Conservation (phyloP, 2,888 invertebrate species). For the Cosmorhoe ocellata region DNA sequence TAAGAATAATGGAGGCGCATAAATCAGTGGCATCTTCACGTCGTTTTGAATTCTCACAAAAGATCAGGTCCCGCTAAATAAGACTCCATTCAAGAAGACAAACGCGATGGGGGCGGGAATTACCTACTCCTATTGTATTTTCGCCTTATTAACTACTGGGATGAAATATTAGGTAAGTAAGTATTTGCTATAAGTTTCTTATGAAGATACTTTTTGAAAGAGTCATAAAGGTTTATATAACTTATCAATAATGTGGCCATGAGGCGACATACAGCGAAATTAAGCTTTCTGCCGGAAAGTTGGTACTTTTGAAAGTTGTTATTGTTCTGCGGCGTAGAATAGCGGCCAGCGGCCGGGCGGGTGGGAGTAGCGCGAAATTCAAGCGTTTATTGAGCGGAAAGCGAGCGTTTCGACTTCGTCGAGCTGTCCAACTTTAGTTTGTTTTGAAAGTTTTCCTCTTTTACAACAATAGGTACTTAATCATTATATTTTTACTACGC, state of each 20-base stretch:
- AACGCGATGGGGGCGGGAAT: slow-evolving; percentile 35
- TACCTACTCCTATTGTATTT: slow-evolving; percentile 40
- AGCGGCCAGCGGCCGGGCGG: slow-evolving; percentile 30
- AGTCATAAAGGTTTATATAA: not conserved
- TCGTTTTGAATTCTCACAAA: slow-evolving; percentile 69
- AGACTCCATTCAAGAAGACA: slow-evolving; percentile 50
- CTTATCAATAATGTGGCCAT: not conserved
- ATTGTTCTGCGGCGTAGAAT: slow-evolving; percentile 41
- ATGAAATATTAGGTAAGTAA: slow-evolving; percentile 7
- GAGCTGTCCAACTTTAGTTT: slow-evolving; percentile 51
- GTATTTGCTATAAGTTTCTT: not conserved
- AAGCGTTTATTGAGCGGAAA: slow-evolving; percentile 60
- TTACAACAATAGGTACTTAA: slow-evolving; percentile 42
- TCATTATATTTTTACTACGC: slow-evolving; percentile 1
- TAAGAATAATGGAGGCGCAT: slow-evolving; percentile 69
- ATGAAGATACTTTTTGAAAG: not conserved
- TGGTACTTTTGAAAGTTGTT: slow-evolving; percentile 46
- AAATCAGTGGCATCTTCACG: slow-evolving; percentile 71
- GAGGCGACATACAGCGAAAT: slow-evolving; percentile 38
- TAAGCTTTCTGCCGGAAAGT: slow-evolving; percentile 53
- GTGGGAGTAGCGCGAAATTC: slow-evolving; percentile 41
- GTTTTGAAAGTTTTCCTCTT: slow-evolving; percentile 43
- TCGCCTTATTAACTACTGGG: slow-evolving; percentile 38
- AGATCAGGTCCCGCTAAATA: slow-evolving; percentile 54
- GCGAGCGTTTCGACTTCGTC: slow-evolving; percentile 36